phyloP scores from a whole-genome alignment of 2,797 vertebrate genomes.

The Alca torda region DNA sequence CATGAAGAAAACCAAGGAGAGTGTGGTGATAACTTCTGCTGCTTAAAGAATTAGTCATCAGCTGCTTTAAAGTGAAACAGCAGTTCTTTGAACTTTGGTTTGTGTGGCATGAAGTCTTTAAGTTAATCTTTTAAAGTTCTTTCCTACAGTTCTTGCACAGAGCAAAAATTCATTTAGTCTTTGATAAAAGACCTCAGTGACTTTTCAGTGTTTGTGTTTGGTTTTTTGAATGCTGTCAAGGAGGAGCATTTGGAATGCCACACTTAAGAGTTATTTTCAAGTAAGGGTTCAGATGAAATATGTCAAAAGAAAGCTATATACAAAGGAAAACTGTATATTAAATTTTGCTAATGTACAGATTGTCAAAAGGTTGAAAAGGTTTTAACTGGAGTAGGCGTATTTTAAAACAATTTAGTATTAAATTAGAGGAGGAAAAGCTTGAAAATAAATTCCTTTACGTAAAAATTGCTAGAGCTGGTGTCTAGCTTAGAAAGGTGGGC shows the following conservation, averaged over 20 bases:
- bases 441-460: not conserved
- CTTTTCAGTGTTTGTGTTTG: not conserved
- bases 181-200: not conserved
- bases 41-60: not conserved
- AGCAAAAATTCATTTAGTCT: not conserved
- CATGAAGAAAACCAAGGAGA: not conserved
- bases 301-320: not conserved
- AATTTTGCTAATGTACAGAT: not conserved
- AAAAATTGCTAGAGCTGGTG: not conserved
- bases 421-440: not conserved
- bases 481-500: not conserved
- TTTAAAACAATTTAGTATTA: not conserved
- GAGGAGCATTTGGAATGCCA: not conserved
- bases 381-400: not conserved
- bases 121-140: not conserved
- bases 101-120: not conserved
- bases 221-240: not conserved
- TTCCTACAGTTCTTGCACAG: not conserved
- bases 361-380: not conserved
- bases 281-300: not conserved
- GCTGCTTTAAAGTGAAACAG: conserved; percentile 5
- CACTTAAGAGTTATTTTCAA: not conserved
- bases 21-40: not conserved
- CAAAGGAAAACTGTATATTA: not conserved
- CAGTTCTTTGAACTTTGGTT: conserved; percentile 9